phyloP scores from a whole-genome alignment of 2,113 vertebrate species.

The Saiga tatarica region DNA sequence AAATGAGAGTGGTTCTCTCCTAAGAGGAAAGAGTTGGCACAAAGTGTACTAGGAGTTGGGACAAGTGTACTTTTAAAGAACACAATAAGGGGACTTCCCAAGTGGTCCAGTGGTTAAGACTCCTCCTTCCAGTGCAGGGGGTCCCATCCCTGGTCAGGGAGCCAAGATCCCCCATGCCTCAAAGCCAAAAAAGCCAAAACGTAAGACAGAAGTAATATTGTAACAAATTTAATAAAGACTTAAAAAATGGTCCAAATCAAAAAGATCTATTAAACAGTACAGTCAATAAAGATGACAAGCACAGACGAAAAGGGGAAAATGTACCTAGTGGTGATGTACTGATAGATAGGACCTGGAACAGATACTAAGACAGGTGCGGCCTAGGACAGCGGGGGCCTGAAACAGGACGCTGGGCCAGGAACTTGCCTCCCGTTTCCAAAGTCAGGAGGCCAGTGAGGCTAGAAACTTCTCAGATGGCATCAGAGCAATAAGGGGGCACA shows the following conservation, averaged over 20 bases:
- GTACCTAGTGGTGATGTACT: background rate
- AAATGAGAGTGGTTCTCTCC: background rate
- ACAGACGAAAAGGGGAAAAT: background rate
- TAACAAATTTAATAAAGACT: background rate
- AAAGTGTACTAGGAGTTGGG: background rate
- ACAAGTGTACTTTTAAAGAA: background rate
- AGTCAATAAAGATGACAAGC: background rate
- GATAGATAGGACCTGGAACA: background rate
- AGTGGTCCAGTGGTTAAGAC: background rate
- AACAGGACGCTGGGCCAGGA: background rate
- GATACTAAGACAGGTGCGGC: background rate
- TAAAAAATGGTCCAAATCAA: background rate
- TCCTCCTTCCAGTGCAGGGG: background rate
- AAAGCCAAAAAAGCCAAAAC: background rate
- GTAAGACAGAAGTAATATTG: background rate
- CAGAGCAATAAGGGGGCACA: background rate
- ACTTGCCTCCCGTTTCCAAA: background rate
- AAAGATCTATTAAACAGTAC: background rate
- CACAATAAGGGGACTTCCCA: background rate
- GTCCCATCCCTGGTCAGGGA: background rate
- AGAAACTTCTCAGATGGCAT: background rate
- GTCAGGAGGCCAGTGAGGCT: background rate
- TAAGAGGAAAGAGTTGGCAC: background rate
- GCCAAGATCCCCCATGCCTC: background rate
- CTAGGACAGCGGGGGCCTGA: background rate